Percentiles rank a stretch among this genome's conserved stretches.
These are phyloP conservation scores for Teleogryllus oceanicus DNA, from an alignment of 2,888 invertebrate species.

Conservation along the genomic window DNA sequence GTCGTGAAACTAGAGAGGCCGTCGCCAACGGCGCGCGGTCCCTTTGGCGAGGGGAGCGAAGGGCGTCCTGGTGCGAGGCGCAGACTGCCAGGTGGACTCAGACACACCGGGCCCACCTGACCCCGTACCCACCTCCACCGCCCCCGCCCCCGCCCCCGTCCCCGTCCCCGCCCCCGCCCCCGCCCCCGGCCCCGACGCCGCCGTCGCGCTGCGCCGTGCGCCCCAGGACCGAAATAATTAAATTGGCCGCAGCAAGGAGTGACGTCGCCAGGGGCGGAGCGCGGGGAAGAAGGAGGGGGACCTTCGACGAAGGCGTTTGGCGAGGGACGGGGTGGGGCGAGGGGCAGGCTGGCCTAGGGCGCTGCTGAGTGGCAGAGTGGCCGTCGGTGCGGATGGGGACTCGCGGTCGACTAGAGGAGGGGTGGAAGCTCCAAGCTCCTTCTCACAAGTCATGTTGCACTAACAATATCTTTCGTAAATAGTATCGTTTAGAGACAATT, in stretches of 20 bases:
- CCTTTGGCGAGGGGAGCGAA: neutral
- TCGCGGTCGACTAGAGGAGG: no score
- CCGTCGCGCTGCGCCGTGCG: neutral
- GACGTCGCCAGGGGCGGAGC: neutral
- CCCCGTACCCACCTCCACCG: neutral
- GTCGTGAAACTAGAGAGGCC: neutral
- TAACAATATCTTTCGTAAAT: no score
- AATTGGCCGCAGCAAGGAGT: neutral
- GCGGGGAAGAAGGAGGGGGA: no score
- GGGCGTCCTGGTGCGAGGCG: neutral
- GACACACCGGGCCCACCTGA: neutral
- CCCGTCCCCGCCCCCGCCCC: neutral
- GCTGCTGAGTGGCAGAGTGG: no score
- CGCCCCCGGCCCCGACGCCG: neutral
- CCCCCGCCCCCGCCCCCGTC: neutral
- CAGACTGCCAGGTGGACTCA: neutral
- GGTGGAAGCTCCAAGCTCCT: no score
- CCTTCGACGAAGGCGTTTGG: no score
- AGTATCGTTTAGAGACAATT: no score
- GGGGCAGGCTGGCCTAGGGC: no score
- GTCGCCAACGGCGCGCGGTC: neutral
- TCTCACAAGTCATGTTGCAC: no score
- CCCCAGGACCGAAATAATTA: constrained; percentile 9
- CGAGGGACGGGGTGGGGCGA: no score
- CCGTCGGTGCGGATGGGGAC: no score